phyloP scores from a whole-genome alignment of 1,140 invertebrate genomes.

The Aculops lycopersici region DNA sequence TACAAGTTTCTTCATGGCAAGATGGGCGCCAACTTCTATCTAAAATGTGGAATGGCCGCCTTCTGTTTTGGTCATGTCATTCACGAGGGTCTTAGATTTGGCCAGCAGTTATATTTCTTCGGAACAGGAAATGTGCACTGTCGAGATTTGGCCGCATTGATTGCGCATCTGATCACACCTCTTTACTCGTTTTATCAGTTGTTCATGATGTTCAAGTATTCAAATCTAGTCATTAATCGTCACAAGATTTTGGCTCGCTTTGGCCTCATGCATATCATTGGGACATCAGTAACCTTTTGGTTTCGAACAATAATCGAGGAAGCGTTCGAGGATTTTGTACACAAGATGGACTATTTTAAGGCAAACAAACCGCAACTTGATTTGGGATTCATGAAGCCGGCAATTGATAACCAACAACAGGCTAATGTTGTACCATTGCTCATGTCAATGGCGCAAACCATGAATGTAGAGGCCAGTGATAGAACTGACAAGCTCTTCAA shows the following conservation, averaged over 20 bases:
- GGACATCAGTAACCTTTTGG: conserved; percentile 35
- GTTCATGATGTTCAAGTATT: conserved; percentile 40
- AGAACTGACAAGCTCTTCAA: not conserved
- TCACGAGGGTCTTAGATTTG: conserved; percentile 27
- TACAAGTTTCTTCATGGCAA: conserved; percentile 17
- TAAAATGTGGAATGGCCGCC: conserved; percentile 35
- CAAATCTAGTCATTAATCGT: conserved; percentile 30
- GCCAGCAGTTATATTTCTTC: conserved; percentile 25
- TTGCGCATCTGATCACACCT: conserved; percentile 26
- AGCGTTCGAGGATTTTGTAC: conserved; percentile 20
- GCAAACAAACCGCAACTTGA: no score
- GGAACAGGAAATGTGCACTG: conserved; percentile 17
- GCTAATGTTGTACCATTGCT: not conserved
- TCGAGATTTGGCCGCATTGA: conserved; percentile 17
- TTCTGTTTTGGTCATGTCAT: conserved; percentile 37
- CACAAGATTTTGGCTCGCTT: conserved; percentile 25
- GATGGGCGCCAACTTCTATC: conserved; percentile 33
- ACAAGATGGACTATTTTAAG: conserved; percentile 3
- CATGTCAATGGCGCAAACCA: not conserved
- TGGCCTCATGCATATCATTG: conserved; percentile 35
- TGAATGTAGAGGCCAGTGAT: not conserved
- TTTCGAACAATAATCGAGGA: conserved; percentile 33
- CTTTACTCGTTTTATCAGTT: conserved; percentile 32
- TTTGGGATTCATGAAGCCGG: not conserved
- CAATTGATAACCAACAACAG: not conserved